These are phyloP conservation scores for Pissodes strobi DNA, from an alignment of 1,140 invertebrate genomes.

Conservation along the genomic window DNA sequence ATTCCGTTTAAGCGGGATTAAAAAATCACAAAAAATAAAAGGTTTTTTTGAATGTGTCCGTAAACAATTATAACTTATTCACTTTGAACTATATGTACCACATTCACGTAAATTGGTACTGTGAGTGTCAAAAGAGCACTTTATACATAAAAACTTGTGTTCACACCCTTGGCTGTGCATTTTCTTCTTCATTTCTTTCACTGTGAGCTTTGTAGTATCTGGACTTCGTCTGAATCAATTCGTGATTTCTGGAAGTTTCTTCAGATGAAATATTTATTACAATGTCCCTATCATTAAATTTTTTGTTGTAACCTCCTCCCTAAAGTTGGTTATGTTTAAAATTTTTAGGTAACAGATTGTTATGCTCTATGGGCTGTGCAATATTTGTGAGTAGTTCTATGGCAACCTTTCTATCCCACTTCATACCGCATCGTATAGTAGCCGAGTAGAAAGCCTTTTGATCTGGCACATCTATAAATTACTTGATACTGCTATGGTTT, in stretches of 20 bases:
- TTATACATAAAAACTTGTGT: constrained; percentile 3
- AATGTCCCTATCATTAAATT: neutral
- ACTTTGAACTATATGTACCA: neutral
- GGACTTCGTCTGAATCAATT: neutral
- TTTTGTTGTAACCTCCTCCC: neutral
- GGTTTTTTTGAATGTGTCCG: neutral
- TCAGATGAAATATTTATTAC: neutral
- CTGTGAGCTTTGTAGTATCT: constrained; percentile 4
- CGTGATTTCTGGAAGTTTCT: neutral
- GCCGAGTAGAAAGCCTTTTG: too few relatives aligned
- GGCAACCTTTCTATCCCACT: neutral
- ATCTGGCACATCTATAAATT: neutral
- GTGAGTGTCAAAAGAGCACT: neutral
- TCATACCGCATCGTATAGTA: too few relatives aligned
- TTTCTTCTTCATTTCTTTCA: constrained; percentile 2
- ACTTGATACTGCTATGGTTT: neutral
- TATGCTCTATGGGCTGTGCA: neutral
- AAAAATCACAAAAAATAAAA: neutral
- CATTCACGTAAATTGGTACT: neutral
- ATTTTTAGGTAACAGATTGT: neutral
- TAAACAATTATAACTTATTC: neutral
- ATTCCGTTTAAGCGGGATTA: neutral
- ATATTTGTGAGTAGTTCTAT: too few relatives aligned
- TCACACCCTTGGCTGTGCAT: constrained; percentile 6
- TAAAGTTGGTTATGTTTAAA: neutral